These are phyloP conservation scores for Diprion similis DNA, from an alignment of 1,140 invertebrate species.

Conservation along the genomic window DNA sequence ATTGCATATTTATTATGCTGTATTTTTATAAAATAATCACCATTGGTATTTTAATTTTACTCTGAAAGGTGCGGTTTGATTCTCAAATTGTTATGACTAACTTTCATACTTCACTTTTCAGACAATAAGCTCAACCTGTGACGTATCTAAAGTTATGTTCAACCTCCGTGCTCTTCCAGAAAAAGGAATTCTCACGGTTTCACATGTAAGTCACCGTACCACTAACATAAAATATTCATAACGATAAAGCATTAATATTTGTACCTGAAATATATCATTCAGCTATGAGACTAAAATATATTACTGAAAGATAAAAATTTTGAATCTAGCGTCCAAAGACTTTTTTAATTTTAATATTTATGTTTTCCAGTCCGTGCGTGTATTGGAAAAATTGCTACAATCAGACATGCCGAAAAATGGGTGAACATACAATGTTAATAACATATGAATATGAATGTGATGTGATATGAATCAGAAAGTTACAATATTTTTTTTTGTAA, in stretches of 20 bases:
- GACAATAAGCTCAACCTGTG: slow-evolving; percentile 20
- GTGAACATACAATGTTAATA: slow-evolving; percentile 40
- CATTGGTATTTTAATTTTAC: no score
- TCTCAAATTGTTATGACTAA: no score
- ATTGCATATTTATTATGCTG: no score
- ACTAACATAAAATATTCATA: background rate
- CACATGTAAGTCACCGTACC: slow-evolving; percentile 31
- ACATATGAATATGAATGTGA: no score
- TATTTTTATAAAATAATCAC: no score
- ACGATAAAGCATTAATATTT: background rate
- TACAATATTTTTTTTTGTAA: no score
- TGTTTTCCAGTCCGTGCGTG: slow-evolving; percentile 63
- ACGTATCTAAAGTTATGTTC: slow-evolving; percentile 25
- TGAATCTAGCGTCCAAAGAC: no score
- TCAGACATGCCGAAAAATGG: slow-evolving; percentile 74
- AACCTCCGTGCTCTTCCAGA: slow-evolving; percentile 30
- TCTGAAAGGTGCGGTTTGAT: no score
- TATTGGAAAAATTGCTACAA: slow-evolving; percentile 69
- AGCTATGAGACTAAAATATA: background rate
- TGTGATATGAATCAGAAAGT: no score
- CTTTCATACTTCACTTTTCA: slow-evolving; percentile 14
- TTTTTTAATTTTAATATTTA: slow-evolving; percentile 19
- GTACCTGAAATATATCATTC: background rate
- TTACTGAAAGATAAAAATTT: background rate
- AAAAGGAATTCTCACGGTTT: slow-evolving; percentile 34